Evolutionary conservation across 2,888 invertebrate genomes (phyloP).

Genomic region (Cephonodes hylas): DNA sequence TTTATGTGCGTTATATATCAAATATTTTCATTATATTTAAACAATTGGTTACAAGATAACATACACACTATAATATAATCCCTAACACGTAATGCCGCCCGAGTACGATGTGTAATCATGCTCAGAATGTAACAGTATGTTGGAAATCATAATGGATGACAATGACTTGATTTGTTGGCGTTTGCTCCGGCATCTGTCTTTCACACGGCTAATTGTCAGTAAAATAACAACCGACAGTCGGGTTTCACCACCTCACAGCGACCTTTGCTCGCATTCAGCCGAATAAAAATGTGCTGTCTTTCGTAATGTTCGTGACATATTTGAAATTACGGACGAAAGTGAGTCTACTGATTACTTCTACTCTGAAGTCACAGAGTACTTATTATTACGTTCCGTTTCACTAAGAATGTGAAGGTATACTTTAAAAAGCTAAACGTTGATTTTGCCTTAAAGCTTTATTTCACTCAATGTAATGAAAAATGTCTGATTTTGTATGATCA

Average conservation of each 20-base stretch:
- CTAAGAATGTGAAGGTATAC: too few species aligned
- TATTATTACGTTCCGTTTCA: too few species aligned
- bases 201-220: slow-evolving; percentile 62
- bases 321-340: background rate
- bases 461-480: too few species aligned
- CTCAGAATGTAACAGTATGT: slow-evolving; percentile 12
- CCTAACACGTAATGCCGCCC: background rate
- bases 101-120: background rate
- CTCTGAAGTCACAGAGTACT: too few species aligned
- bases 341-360: too few species aligned
- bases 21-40: too few species aligned
- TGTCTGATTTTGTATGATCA: too few species aligned
- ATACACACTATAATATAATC: background rate
- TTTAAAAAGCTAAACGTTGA: too few species aligned
- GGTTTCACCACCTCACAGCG: slow-evolving; percentile 41
- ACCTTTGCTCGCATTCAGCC: slow-evolving; percentile 50
- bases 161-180: slow-evolving; percentile 8
- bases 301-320: slow-evolving; percentile 46
- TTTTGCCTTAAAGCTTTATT: too few species aligned
- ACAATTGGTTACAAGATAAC: background rate
- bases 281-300: slow-evolving; percentile 31
- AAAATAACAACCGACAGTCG: slow-evolving; percentile 57
- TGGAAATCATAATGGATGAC: slow-evolving; percentile 5
- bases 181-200: slow-evolving; percentile 53
- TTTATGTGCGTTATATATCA: too few species aligned